These are phyloP conservation scores for Troides helena DNA, from an alignment of 2,888 invertebrate genomes.

Conservation along the genomic window DNA sequence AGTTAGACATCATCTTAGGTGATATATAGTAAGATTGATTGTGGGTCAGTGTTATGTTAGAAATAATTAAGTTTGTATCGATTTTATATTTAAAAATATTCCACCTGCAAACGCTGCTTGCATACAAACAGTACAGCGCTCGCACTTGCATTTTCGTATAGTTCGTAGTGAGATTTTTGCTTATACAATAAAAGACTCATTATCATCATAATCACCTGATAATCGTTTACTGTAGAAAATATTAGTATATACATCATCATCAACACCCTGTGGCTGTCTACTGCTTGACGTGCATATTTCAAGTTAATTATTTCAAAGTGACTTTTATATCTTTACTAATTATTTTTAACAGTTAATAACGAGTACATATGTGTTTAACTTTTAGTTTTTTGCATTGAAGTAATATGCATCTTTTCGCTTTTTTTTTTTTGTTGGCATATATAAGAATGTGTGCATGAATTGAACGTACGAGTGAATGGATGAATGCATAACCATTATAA, in stretches of 20 bases:
- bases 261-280: too few relatives aligned
- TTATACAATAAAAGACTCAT: background rate
- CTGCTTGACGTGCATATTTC: too few relatives aligned
- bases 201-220: background rate
- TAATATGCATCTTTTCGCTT: background rate
- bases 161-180: background rate
- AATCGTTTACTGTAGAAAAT: too few relatives aligned
- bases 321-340: too few relatives aligned
- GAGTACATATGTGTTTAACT: too few relatives aligned
- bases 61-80: constrained; percentile 21
- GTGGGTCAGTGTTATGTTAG: constrained; percentile 10
- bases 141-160: background rate
- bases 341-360: too few relatives aligned
- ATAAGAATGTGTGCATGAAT: background rate
- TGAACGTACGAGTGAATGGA: background rate
- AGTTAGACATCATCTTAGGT: background rate
- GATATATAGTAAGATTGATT: background rate
- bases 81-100: constrained; percentile 27
- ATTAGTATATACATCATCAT: too few relatives aligned
- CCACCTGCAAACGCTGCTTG: constrained; percentile 3
- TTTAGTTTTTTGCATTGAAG: background rate
- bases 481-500: constrained; percentile 1
- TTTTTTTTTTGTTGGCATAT: background rate
- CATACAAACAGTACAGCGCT: constrained; percentile 15
- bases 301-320: too few relatives aligned